Conservation (phyloP, 2,888 invertebrate genomes). For the Danaus chrysippus region DNA sequence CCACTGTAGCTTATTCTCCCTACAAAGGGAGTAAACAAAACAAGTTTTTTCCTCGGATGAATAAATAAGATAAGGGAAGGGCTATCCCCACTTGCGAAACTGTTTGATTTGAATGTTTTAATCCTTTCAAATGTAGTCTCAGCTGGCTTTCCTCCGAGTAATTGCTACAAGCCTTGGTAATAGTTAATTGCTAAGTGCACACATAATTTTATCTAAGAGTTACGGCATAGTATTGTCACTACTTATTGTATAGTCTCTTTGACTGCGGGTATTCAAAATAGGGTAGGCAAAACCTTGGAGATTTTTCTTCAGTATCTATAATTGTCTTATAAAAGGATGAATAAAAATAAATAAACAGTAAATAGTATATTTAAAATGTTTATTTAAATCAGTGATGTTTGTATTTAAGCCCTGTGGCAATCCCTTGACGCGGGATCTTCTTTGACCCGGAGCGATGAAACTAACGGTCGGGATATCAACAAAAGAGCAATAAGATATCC, state of each 20-base stretch:
- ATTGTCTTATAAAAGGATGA: background rate
- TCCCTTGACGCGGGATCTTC: conserved; percentile 35
- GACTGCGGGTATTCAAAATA: too few species aligned
- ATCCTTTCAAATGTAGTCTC: conserved; percentile 65
- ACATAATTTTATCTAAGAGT: background rate
- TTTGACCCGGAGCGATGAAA: conserved; percentile 74
- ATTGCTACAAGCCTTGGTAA: conserved; percentile 21
- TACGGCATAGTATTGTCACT: too few species aligned
- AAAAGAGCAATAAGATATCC: conserved; percentile 80
- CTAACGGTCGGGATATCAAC: conserved; percentile 76
- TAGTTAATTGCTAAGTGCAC: background rate
- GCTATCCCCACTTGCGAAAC: conserved; percentile 60
- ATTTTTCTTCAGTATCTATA: too few species aligned
- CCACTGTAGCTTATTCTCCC: conserved; percentile 48
- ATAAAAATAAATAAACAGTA: background rate
- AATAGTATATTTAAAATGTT: background rate
- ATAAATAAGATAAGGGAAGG: conserved; percentile 76
- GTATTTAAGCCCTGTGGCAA: conserved; percentile 39
- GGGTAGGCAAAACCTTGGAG: too few species aligned
- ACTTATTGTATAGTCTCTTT: too few species aligned
- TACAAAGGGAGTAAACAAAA: conserved; percentile 68
- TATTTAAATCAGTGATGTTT: conserved; percentile 20
- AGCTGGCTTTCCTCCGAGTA: conserved; percentile 42
- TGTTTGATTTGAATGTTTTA: conserved; percentile 77
- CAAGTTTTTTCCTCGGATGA: conserved; percentile 75